Percentiles rank a stretch among this genome's conserved stretches.
Conservation (phyloP, 2,888 invertebrate species). For the Drosophila affinis region DNA sequence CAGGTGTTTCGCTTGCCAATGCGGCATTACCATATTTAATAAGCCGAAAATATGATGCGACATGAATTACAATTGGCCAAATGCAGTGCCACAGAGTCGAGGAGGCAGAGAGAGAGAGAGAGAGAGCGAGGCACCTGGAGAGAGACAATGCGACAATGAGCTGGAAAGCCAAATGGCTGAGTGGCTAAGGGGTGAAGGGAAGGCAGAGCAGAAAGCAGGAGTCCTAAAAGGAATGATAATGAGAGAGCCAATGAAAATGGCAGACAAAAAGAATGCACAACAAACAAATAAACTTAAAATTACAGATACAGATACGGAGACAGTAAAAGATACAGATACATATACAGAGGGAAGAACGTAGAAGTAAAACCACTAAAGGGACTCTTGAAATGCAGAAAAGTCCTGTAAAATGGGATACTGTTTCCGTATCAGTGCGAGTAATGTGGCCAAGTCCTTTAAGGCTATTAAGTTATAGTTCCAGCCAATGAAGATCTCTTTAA, state of each 20-base stretch:
- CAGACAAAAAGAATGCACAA: slow-evolving; percentile 4
- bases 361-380: neutral
- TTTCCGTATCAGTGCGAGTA: neutral
- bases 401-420: no score
- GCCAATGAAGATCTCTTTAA: neutral
- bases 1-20: slow-evolving; percentile 51
- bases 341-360: neutral
- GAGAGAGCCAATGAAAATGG: slow-evolving; percentile 4
- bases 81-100: slow-evolving; percentile 32
- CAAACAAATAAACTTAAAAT: neutral
- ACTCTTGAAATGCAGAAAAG: neutral
- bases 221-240: slow-evolving; percentile 33
- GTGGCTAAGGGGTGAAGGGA: slow-evolving; percentile 8
- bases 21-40: slow-evolving; percentile 54
- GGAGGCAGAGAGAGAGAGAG: no score
- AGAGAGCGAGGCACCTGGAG: neutral
- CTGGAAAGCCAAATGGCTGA: slow-evolving; percentile 41
- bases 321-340: no score
- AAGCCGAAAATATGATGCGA: slow-evolving; percentile 48
- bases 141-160: slow-evolving; percentile 29
- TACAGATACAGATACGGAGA: neutral
- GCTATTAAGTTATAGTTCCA: neutral
- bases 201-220: slow-evolving; percentile 5
- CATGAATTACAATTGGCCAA: slow-evolving; percentile 49
- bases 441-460: neutral